A percentile compares a stretch with the other conserved stretches of the same genome.
phyloP scores from a whole-genome alignment of 2,888 invertebrate genomes.

The Cosmia trapezina region DNA sequence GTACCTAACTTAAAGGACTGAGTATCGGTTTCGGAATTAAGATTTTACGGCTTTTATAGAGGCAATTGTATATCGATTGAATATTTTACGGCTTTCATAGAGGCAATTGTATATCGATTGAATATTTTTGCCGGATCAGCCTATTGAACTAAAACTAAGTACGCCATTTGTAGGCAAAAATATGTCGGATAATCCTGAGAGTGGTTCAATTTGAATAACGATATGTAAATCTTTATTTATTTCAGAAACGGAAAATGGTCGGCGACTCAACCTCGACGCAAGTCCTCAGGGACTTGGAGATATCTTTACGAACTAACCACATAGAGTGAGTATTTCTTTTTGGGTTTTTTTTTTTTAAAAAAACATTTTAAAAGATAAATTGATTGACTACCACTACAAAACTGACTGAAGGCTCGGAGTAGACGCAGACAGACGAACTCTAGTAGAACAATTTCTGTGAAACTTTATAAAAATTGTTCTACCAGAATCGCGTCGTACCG shows the following conservation, averaged over 20 bases:
- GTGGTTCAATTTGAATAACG: conserved; percentile 16
- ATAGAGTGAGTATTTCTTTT: conserved; percentile 95
- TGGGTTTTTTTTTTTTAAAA: not conserved
- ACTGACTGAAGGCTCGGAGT: too few relatives aligned
- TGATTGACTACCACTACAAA: too few relatives aligned
- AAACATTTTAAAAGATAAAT: not conserved
- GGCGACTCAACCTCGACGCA: conserved; percentile 99
- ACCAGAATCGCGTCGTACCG: too few relatives aligned
- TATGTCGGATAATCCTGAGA: not conserved
- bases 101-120: not conserved
- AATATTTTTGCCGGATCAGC: not conserved
- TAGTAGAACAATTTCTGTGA: too few relatives aligned
- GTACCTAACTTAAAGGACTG: not conserved
- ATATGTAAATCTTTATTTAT: conserved; percentile 66
- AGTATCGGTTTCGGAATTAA: not conserved
- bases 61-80: not conserved
- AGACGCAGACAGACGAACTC: too few relatives aligned
- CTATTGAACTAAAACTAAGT: not conserved
- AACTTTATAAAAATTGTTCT: too few relatives aligned
- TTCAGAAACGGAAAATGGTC: conserved; percentile 98
- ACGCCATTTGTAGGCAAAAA: not conserved
- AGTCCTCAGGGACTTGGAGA: conserved; percentile 99
- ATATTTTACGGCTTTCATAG: too few relatives aligned
- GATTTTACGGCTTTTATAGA: not conserved
- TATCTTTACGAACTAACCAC: conserved; percentile 99